Percentiles rank a stretch among this genome's conserved stretches.
Conservation (phyloP, 2,797 vertebrate genomes). For the Sebastes matsubarae region DNA sequence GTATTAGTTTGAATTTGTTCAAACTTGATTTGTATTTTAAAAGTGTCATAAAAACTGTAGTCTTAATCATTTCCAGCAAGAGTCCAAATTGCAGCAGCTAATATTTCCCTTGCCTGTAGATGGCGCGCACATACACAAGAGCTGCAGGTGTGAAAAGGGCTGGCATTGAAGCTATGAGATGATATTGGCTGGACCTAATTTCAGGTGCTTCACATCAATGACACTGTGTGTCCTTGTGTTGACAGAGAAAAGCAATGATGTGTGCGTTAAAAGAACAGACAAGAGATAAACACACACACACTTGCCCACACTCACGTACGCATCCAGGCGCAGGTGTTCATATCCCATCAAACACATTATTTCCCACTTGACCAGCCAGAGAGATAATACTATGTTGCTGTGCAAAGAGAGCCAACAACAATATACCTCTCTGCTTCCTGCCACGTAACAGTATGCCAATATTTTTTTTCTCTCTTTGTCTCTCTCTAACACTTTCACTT, state of each 20-base stretch:
- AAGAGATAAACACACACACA: conserved; percentile 20
- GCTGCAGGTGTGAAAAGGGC: background rate
- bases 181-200: conserved; percentile 5
- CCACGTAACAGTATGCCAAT: conserved; percentile 37
- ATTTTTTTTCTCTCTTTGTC: background rate
- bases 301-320: conserved; percentile 7
- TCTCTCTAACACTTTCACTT: background rate
- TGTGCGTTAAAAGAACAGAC: conserved; percentile 10
- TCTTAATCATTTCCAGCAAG: background rate
- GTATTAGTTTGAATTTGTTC: background rate
- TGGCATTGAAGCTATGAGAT: background rate
- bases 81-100: background rate
- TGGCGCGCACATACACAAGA: background rate
- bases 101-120: background rate
- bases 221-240: background rate
- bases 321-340: conserved; percentile 59
- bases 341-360: conserved; percentile 62
- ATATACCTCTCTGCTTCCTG: conserved; percentile 33
- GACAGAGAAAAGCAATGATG: conserved; percentile 12
- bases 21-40: background rate
- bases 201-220: conserved; percentile 2
- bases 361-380: conserved; percentile 74
- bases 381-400: conserved; percentile 65
- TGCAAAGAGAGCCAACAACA: conserved; percentile 44
- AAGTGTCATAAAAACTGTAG: background rate